Evolutionary conservation across 2,888 invertebrate species (phyloP), one percentile per base, ranked within the genome.

Genomic region (Trypoxylon attenuatum): DNA sequence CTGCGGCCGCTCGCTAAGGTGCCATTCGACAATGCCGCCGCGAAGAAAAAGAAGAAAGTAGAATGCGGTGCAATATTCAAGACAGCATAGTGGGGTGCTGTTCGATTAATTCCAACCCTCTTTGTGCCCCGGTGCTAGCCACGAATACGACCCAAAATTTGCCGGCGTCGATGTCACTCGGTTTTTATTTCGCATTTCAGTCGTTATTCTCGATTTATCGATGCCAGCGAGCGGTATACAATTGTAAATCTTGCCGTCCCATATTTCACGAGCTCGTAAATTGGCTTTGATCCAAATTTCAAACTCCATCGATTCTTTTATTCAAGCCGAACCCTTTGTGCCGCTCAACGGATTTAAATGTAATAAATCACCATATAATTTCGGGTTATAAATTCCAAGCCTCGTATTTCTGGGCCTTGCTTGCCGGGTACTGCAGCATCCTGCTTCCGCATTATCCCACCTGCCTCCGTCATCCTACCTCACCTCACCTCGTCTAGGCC

Each of bases 241-340:
- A 67, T 54, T 63, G 64, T 58, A 67, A 67, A 64, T 67, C 64
- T 64, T 41, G 8, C 53, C 45, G 46, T 16, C 38, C 49, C 51
- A 51, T 55, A 51, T 66, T 49, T 41, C 43, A 25, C 47, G 5
- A 8, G 45, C 5, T 13, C 49, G 56, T 65, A 60, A 68, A 68
- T 67, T 68, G 68, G 67, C 67, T 19, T 13, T 18, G 53, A 57
- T 61, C 67, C 67, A 68, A 68, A 61, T 67, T 68, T 68, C 55
- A 67, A 67, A 61, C 67, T 45, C 67, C 67, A 67, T 68, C 67
- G 68, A 67, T 67, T 67, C 68, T 53, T 68, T 66, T 61, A 61
- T 68, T 46, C 68, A 19, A 39, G 41, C n/a, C 29, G 52, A 8
- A 25, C 67, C 68, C 52, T 66, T 61, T 53, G 60, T 61, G 52